A percentile compares a stretch with the other conserved stretches of the same genome.
Conservation (phyloP, 2,113 vertebrate genomes). For the Pangasianodon hypophthalmus region DNA sequence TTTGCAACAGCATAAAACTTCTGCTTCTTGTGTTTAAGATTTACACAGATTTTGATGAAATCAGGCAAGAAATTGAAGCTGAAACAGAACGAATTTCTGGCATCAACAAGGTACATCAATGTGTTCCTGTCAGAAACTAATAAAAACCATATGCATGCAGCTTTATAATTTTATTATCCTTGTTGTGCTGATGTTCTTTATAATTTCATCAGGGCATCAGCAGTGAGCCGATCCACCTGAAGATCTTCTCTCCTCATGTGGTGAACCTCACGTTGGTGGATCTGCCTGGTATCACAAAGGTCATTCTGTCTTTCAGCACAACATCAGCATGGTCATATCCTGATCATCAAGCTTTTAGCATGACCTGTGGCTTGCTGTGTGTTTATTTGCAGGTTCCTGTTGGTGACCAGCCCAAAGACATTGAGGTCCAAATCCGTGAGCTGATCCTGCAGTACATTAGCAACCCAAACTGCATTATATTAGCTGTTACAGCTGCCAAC, state of each 20-base stretch:
- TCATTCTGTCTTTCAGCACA: conserved; percentile 58
- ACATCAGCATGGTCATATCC: neutral
- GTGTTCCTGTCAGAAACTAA: neutral
- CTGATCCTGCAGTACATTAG: conserved; percentile 93
- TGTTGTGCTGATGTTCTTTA: neutral
- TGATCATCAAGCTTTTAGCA: neutral
- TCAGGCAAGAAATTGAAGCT: conserved; percentile 93
- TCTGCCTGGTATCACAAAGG: conserved; percentile 97
- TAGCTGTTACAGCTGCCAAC: conserved; percentile 96
- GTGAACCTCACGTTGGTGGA: conserved; percentile 97
- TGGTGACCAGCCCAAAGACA: conserved; percentile 97
- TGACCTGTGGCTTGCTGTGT: conserved; percentile 27
- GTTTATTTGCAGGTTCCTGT: conserved; percentile 84
- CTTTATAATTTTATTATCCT: neutral
- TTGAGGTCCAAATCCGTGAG: conserved; percentile 94
- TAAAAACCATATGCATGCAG: neutral
- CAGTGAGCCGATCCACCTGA: conserved; percentile 94
- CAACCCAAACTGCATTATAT: conserved; percentile 97
- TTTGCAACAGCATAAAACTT: neutral
- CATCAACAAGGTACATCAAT: conserved; percentile 86
- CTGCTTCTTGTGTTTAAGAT: conserved; percentile 71
- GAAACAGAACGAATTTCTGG: conserved; percentile 97
- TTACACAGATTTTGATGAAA: conserved; percentile 94
- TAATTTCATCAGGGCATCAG: conserved; percentile 85
- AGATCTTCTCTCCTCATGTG: conserved; percentile 94